Conservation (phyloP, 1,140 invertebrate species). For the Drosophila asahinai region DNA sequence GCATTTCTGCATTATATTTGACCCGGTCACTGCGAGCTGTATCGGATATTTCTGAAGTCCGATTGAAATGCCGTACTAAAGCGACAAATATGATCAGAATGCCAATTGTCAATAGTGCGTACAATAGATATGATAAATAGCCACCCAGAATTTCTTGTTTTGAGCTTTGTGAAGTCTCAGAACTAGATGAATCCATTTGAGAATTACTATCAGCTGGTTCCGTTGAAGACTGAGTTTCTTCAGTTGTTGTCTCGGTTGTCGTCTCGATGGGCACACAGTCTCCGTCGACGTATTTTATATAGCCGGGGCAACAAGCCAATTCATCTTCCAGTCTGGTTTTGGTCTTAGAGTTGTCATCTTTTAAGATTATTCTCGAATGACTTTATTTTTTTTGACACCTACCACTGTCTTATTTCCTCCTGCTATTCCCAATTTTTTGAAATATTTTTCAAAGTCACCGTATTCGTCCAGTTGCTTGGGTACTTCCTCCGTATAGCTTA, state of each 20-base stretch:
- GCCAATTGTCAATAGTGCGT: not conserved
- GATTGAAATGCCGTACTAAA: not conserved
- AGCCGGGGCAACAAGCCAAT: slow-evolving; percentile 46
- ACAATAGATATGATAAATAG: not conserved
- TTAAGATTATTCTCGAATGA: not conserved
- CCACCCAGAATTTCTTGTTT: too few relatives aligned
- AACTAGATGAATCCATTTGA: not conserved
- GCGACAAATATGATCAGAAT: not conserved
- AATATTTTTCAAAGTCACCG: slow-evolving; percentile 10
- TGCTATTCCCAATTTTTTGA: not conserved
- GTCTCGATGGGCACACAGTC: slow-evolving; percentile 10
- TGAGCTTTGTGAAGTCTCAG: too few relatives aligned
- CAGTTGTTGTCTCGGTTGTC: not conserved
- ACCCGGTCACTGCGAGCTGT: not conserved
- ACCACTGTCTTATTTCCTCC: slow-evolving; percentile 20
- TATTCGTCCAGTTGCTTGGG: not conserved
- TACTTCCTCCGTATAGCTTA: not conserved
- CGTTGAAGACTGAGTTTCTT: not conserved
- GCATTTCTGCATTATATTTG: not conserved
- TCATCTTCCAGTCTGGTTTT: slow-evolving; percentile 35
- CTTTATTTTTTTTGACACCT: not conserved
- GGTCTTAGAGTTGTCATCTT: not conserved
- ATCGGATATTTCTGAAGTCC: not conserved
- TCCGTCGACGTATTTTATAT: not conserved
- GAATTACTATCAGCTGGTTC: not conserved